These are phyloP conservation scores for Drosophila paranaensis DNA, from an alignment of 2,888 invertebrate species.

Conservation along the genomic window DNA sequence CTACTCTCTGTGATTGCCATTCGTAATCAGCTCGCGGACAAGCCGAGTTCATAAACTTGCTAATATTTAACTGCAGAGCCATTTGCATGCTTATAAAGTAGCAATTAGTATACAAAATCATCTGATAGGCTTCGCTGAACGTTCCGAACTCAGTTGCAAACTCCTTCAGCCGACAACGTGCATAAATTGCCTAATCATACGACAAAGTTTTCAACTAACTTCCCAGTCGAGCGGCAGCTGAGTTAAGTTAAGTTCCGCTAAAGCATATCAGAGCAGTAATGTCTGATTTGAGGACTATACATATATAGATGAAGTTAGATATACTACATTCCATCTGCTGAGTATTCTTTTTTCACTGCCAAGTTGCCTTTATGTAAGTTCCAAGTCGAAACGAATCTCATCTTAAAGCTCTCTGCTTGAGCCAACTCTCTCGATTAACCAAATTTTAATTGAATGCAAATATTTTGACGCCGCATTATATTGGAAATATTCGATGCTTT, in stretches of 20 bases:
- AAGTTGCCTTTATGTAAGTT: background rate
- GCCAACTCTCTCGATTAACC: background rate
- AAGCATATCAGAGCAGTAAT: background rate
- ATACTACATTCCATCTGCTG: background rate
- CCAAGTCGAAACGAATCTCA: background rate
- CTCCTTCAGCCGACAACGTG: slow-evolving; percentile 13
- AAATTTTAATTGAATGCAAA: slow-evolving; percentile 19
- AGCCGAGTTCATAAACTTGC: slow-evolving; percentile 44
- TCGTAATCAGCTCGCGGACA: slow-evolving; percentile 36
- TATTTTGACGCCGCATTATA: slow-evolving; percentile 1
- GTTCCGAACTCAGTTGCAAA: slow-evolving; percentile 11
- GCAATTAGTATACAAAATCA: slow-evolving; percentile 21
- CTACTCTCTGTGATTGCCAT: slow-evolving; percentile 29
- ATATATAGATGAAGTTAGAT: background rate
- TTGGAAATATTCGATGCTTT: slow-evolving; percentile 2
- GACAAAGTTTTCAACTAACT: slow-evolving; percentile 14
- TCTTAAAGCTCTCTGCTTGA: background rate
- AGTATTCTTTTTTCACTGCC: background rate
- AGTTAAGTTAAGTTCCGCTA: background rate
- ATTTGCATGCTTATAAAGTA: slow-evolving; percentile 37
- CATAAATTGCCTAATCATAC: slow-evolving; percentile 10
- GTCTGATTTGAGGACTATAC: background rate
- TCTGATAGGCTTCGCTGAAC: slow-evolving; percentile 29
- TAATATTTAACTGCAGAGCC: slow-evolving; percentile 26
- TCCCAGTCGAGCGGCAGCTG: background rate